Evolutionary conservation across 2,797 vertebrate genomes (phyloP).

Genomic region (Myotis pilosus): DNA sequence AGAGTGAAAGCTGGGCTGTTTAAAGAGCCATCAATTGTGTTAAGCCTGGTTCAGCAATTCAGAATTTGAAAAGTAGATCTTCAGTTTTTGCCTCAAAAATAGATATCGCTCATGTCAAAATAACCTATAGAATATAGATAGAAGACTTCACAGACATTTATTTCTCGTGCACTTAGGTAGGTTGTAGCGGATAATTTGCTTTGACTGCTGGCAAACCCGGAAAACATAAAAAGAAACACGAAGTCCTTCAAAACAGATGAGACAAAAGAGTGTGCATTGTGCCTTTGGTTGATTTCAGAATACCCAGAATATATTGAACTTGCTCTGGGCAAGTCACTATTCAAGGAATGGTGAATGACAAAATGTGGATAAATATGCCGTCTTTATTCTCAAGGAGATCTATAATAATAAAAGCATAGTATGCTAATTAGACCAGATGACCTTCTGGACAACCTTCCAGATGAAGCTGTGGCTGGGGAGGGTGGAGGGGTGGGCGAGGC

Average conservation of each 20-base stretch:
- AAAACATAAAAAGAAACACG: constrained; percentile 42
- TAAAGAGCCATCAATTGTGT: not conserved
- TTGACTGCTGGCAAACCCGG: not conserved
- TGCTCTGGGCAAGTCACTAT: not conserved
- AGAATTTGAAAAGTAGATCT: constrained; percentile 33
- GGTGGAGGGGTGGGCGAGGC: accelerated
- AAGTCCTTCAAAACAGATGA: constrained; percentile 26
- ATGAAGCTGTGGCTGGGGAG: no score
- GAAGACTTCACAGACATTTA: constrained; percentile 18
- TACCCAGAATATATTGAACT: not conserved
- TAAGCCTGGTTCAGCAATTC: not conserved
- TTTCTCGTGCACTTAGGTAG: not conserved
- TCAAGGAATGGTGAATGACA: not conserved
- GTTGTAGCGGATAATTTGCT: constrained; percentile 13
- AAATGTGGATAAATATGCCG: not conserved
- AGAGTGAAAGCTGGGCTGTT: constrained; percentile 1
- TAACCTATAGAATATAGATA: not conserved
- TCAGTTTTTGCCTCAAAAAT: constrained; percentile 52
- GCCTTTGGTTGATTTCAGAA: not conserved
- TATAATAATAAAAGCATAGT: no score
- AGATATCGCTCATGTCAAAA: not conserved
- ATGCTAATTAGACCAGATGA: no score
- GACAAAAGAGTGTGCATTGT: not conserved
- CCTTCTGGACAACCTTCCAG: no score
- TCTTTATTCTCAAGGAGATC: not conserved